A percentile compares a stretch with the other conserved stretches of the same genome.
These are phyloP conservation scores for Flexamia atlantica DNA, from an alignment of 2,888 invertebrate species.

Conservation along the genomic window DNA sequence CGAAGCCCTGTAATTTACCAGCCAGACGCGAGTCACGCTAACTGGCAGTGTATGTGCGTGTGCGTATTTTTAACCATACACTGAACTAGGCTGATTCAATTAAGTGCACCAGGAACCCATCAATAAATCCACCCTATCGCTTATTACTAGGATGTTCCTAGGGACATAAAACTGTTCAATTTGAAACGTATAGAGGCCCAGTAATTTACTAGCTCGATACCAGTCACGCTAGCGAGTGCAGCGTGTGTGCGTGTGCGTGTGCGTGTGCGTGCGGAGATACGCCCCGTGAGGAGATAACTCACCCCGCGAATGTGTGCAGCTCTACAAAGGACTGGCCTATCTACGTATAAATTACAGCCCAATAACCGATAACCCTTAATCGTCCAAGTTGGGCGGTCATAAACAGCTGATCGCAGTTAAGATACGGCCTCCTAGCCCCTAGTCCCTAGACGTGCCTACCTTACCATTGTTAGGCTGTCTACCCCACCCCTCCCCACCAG, in stretches of 20 bases:
- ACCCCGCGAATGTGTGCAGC: conserved; percentile 13
- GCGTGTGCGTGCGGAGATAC: conserved; percentile 8
- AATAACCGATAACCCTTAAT: conserved; percentile 52
- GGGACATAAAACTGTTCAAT: conserved; percentile 1
- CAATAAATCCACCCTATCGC: no score
- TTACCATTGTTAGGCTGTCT: conserved; percentile 25
- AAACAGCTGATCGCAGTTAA: conserved; percentile 29
- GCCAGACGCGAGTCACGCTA: background rate
- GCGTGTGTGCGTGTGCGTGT: conserved; percentile 12
- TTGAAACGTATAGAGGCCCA: background rate
- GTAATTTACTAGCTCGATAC: background rate
- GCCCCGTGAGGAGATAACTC: background rate
- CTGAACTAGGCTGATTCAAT: no score
- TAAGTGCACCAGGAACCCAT: no score
- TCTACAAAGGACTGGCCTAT: conserved; percentile 37
- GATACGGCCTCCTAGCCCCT: background rate
- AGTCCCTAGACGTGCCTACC: conserved; percentile 34
- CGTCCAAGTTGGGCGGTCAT: conserved; percentile 26
- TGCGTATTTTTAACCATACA: no score
- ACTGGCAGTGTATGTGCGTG: background rate
- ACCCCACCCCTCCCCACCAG: conserved; percentile 9
- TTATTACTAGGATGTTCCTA: no score
- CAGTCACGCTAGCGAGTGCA: background rate
- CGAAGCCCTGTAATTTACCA: background rate
- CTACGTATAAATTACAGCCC: conserved; percentile 52